Evolutionary conservation across 2,888 invertebrate genomes (phyloP).

Genomic region (Globia sparganii): DNA sequence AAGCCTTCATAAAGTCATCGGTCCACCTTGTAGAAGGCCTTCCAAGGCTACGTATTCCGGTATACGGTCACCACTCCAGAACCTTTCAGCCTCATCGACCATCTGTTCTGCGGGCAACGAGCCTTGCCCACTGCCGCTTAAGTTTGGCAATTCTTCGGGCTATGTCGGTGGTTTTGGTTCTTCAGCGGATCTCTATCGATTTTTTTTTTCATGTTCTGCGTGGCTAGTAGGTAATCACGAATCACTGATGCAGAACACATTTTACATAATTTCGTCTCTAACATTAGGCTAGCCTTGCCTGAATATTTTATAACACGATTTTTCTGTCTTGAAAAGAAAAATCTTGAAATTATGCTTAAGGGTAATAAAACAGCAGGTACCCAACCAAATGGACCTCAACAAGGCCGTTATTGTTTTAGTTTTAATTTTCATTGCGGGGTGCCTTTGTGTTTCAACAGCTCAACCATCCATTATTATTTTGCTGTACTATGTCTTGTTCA

Average conservation of each 20-base stretch:
- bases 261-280: not conserved
- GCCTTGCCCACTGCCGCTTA: no score
- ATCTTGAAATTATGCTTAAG: not conserved
- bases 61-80: no score
- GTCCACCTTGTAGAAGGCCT: no score
- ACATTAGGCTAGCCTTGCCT: not conserved
- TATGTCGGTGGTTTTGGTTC: no score
- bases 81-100: no score
- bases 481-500: not conserved
- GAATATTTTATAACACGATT: not conserved
- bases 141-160: no score
- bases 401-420: slow-evolving; percentile 32
- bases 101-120: no score
- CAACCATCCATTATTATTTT: slow-evolving; percentile 15
- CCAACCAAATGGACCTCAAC: slow-evolving; percentile 25
- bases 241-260: not conserved
- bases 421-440: slow-evolving; percentile 29
- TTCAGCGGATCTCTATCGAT: no score
- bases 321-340: not conserved
- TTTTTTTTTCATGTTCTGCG: no score
- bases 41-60: no score
- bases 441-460: slow-evolving; percentile 12
- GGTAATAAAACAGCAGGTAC: slow-evolving; percentile 47
- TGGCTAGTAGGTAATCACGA: no score
- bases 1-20: no score